Base-by-base conservation (phyloP, 2,888 invertebrate genomes). In the Itoplectis maculator region DNA sequence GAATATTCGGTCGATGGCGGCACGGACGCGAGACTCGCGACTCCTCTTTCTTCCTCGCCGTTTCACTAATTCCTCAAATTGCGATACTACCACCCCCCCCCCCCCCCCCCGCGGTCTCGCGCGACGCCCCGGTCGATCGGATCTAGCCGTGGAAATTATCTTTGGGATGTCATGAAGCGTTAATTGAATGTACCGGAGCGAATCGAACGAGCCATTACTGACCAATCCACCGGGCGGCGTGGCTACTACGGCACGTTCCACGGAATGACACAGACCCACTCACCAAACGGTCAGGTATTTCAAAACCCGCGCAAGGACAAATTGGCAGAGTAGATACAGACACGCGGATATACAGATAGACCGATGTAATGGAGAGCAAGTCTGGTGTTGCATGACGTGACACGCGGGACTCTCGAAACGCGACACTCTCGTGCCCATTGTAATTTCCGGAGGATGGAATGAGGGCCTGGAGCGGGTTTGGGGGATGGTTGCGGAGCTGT, bases 371-470 rank as follows among this genome's bases (percentile, higher is more conserved):
- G 20, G 49, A 49, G 35, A 37, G 9, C 11, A 56, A 51, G 51
- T 68, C 15, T 51, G 63, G 65, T 51, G 63, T 63, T n/a, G 47
- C 35, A 35, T 20, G 51, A 11, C 54, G 47, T 51, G 23, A 49
- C 20, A 23, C 23, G 23, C n/a, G n/a, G 2, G 8, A 6, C 15
- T 75, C 45, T 42, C 66, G 11, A 35, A 75, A 45, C 29, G 66
- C 29, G 66, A 75, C 54, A 66, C 23, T 54, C 61, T 75, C 65
- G 29, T 54, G 29, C 23, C 54, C 65, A 45, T 18, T n/a, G 75
- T 63, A 65, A 75, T 75, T 75, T 66, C 45, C 45, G 65, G 15
- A 37, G 59, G n/a, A n/a, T n/a, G n/a, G n/a, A n/a, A n/a, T n/a
- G n/a, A n/a, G n/a, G n/a, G n/a, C n/a, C n/a, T n/a, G n/a, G n/a